phyloP scores from a whole-genome alignment of 1,140 invertebrate genomes.

The Drosophila arawakana region DNA sequence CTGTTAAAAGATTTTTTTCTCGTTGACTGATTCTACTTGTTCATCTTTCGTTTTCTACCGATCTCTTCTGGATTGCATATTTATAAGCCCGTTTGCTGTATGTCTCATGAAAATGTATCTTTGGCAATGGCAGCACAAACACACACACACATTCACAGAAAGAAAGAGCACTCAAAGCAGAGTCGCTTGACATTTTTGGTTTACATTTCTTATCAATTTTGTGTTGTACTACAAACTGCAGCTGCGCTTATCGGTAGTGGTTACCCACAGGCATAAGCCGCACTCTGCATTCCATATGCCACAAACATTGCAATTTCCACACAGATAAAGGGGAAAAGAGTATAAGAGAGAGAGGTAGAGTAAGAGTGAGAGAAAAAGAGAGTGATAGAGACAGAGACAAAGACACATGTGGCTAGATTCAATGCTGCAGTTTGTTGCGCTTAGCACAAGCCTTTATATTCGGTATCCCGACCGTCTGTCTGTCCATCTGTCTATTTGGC shows the following conservation, averaged over 20 bases:
- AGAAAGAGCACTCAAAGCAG: background rate
- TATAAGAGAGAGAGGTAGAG: too few species aligned
- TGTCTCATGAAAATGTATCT: constrained; percentile 28
- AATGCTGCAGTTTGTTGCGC: constrained; percentile 38
- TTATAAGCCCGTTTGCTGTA: constrained; percentile 31
- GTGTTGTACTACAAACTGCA: constrained; percentile 18
- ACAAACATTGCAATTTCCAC: constrained; percentile 34
- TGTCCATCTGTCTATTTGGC: constrained; percentile 5
- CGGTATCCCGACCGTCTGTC: background rate
- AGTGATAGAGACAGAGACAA: background rate
- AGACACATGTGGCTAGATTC: constrained; percentile 46
- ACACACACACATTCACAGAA: background rate
- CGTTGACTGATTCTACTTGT: background rate
- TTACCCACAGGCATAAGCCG: constrained; percentile 12
- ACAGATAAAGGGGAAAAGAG: background rate
- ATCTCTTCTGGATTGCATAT: constrained; percentile 20
- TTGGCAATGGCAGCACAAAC: constrained; percentile 11
- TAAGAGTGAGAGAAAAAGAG: too few species aligned
- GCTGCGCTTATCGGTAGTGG: constrained; percentile 40
- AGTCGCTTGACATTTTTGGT: constrained; percentile 26
- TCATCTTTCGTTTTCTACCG: background rate
- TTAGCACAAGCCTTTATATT: constrained; percentile 18
- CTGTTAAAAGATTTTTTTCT: background rate
- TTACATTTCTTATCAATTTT: constrained; percentile 56
- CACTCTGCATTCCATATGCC: constrained; percentile 1